These are phyloP conservation scores for Mystacides longicornis DNA, from an alignment of 2,888 invertebrate species.

Conservation along the genomic window DNA sequence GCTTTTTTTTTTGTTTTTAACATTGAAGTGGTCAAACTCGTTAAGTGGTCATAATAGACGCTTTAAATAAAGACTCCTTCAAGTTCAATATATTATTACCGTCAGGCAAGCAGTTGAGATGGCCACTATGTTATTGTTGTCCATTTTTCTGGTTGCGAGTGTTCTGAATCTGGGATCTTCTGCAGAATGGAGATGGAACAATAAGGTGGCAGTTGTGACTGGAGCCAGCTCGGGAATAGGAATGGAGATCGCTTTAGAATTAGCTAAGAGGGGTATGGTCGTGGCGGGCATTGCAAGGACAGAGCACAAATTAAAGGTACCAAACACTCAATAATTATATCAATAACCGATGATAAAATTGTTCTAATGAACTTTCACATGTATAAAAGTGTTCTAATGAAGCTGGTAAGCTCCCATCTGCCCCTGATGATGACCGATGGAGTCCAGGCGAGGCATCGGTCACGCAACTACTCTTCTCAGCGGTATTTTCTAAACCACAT, in stretches of 20 bases:
- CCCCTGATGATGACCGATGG: conserved; percentile 6
- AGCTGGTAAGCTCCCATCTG: conserved; percentile 10
- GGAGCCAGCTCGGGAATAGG: conserved; percentile 45
- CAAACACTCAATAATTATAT: no score
- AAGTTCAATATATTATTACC: no score
- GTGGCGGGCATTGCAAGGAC: conserved; percentile 29
- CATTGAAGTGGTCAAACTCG: neutral
- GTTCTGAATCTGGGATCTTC: neutral
- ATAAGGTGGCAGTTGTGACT: conserved; percentile 40
- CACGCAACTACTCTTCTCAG: no score
- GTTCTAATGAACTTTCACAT: no score
- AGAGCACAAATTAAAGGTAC: neutral
- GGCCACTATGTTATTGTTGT: no score
- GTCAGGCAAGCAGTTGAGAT: no score
- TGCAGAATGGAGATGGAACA: conserved; percentile 33
- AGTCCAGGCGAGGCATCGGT: no score
- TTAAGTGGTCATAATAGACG: conserved; percentile 12
- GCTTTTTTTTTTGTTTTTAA: neutral
- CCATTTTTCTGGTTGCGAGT: no score
- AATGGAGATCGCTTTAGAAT: conserved; percentile 33
- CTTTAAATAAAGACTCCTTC: conserved; percentile 1
- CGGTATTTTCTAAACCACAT: no score
- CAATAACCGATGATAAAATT: no score
- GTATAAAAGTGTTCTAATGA: no score
- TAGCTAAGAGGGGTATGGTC: conserved; percentile 35